phyloP scores from a whole-genome alignment of 2,113 vertebrate genomes.

The Gallinago paraguaiae region DNA sequence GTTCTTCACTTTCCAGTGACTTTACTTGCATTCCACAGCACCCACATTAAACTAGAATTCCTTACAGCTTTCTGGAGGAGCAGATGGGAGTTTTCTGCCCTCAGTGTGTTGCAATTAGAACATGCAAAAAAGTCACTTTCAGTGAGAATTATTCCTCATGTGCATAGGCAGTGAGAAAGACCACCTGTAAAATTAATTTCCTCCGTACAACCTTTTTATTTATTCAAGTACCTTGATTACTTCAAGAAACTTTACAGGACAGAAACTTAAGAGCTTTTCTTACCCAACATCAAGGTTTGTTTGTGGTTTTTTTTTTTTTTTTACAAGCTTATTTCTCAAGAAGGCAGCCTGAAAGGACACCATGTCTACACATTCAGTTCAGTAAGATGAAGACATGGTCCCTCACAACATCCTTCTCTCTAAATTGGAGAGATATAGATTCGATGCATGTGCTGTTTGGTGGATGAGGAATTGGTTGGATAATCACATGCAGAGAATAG shows the following conservation, averaged over 20 bases:
- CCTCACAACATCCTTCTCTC: not conserved
- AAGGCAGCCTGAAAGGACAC: not conserved
- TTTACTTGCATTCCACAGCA: not conserved
- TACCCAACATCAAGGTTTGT: not conserved
- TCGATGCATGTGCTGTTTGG: not conserved
- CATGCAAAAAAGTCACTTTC: not conserved
- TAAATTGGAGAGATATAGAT: not conserved
- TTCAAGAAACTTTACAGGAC: not conserved
- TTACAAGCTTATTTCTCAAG: not conserved
- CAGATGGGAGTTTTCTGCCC: not conserved
- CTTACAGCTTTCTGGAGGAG: not conserved
- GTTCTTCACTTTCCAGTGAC: not conserved
- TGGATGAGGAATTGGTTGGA: not conserved
- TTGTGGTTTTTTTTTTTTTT: not conserved
- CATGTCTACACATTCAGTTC: not conserved
- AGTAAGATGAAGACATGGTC: not conserved
- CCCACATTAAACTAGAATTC: not conserved
- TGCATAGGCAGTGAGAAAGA: not conserved
- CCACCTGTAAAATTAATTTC: not conserved
- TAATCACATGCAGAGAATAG: not conserved
- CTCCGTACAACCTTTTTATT: not conserved
- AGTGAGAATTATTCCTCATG: not conserved
- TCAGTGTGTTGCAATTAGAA: not conserved
- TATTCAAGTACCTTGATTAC: not conserved
- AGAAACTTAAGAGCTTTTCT: not conserved